Evolutionary conservation across 1,140 invertebrate species (phyloP), one percentile per base, ranked within the genome.

Genomic region (Pachypsylla venusta): DNA sequence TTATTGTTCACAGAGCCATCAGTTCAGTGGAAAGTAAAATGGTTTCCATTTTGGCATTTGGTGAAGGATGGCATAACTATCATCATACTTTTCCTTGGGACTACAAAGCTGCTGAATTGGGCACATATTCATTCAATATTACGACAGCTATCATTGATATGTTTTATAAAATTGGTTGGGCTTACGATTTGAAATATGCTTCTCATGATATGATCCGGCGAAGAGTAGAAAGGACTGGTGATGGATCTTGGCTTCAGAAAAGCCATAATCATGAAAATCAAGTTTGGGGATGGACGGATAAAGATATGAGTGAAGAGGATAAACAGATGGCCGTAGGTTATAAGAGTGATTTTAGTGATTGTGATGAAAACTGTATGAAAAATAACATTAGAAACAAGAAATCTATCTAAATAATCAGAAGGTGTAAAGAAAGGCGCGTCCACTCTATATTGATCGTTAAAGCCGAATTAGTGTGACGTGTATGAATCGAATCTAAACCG

Each of bases 11-110:
- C 69, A 80, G 79, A 67, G 69, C 70, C 55, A 81, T 82, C 64
- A 75, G 74, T 56, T 76, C 81, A 5, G 75, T 76, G 1, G 80
- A 83, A 66, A 81, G 80, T 64, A 40, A 59, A 0, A 54, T 63
- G 0, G 70, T 73, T 4, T 64, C 67, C 0, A 27, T 68, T 0
- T 26, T 66, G n/a, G 67, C 71, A 0, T 69, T 74, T 35, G 73
- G 74, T 0, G 84, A 88, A 72, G 89, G 89, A 16, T 91, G 86
- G 80, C 89, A 93, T 71, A 93, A 93, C 72, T 95, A 91, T 70
- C 91, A 95, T 69, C 91, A 94, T 69, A 82, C 83, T 0, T 94
- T 94, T 70, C 90, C 91, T 1, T 88, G 84, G 74, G 88, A 92
- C 71, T 85, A 85, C 68, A 76, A 76, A 60, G 77, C 81, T 0